Evolutionary conservation across 2,888 invertebrate genomes (phyloP).

Genomic region (Zygothrica quintamaculata): DNA sequence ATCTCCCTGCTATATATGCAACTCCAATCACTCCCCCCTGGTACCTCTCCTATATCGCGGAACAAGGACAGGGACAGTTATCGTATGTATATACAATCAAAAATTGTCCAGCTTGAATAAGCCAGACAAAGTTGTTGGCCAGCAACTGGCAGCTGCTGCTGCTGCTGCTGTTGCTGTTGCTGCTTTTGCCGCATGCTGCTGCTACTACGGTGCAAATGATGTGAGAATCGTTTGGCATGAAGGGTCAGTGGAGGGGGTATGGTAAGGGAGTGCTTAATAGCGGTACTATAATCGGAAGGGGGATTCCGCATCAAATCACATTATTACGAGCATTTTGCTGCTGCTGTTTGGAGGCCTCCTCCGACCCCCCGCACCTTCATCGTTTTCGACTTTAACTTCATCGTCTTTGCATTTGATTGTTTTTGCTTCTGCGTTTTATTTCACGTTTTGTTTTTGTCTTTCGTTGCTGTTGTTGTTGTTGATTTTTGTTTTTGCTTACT

Average conservation of each 20-base stretch:
- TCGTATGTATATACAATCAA: constrained; percentile 36
- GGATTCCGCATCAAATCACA: constrained; percentile 68
- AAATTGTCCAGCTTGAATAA: constrained; percentile 41
- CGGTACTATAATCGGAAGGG: constrained; percentile 1
- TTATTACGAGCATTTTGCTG: constrained; percentile 69
- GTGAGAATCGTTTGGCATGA: not conserved
- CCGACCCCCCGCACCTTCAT: constrained; percentile 17
- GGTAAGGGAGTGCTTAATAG: not conserved
- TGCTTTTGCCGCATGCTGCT: not conserved
- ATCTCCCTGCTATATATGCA: too few species aligned
- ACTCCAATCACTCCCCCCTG: not conserved
- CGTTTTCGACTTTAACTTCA: constrained; percentile 45
- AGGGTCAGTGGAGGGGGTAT: constrained; percentile 5
- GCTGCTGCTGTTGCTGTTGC: constrained; percentile 17
- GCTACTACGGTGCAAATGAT: constrained; percentile 3
- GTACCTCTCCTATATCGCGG: too few species aligned
- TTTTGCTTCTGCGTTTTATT: constrained; percentile 53
- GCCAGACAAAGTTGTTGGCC: constrained; percentile 71
- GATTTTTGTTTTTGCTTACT: constrained; percentile 55
- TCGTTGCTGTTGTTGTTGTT: constrained; percentile 32
- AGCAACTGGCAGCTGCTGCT: constrained; percentile 57
- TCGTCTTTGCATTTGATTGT: constrained; percentile 59
- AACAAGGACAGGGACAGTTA: constrained; percentile 50
- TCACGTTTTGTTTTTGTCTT: constrained; percentile 8
- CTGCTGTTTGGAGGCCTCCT: constrained; percentile 26